Evolutionary conservation across 2,888 invertebrate species (phyloP).

Genomic region (Brachypalpus laphriformis): DNA sequence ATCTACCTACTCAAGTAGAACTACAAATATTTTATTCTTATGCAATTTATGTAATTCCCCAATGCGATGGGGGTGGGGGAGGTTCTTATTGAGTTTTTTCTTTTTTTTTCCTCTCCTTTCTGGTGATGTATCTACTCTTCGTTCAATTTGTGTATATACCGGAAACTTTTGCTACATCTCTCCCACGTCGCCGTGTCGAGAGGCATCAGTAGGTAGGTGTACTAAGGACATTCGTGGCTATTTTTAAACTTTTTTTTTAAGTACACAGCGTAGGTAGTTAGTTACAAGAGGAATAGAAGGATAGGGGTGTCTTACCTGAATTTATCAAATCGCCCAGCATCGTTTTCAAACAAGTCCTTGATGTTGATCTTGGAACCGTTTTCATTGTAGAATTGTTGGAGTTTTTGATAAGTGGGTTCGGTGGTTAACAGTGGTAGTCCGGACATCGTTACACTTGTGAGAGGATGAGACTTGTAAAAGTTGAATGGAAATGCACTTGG

Average conservation of each 20-base stretch:
- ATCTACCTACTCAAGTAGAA: slow-evolving; percentile 4
- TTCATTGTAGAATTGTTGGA: slow-evolving; percentile 89
- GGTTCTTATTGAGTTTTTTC: slow-evolving; percentile 2
- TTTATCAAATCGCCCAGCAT: slow-evolving; percentile 92
- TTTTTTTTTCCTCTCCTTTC: background rate
- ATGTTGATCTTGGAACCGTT: slow-evolving; percentile 91
- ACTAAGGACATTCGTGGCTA: slow-evolving; percentile 55
- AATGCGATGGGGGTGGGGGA: background rate
- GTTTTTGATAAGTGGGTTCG: slow-evolving; percentile 89
- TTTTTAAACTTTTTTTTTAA: slow-evolving; percentile 49
- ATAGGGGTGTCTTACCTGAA: slow-evolving; percentile 89
- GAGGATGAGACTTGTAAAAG: slow-evolving; percentile 6
- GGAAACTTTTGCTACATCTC: slow-evolving; percentile 62
- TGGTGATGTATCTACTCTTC: slow-evolving; percentile 61
- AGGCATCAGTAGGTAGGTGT: slow-evolving; percentile 17
- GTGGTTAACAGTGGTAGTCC: slow-evolving; percentile 84
- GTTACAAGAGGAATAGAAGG: background rate
- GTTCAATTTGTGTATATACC: slow-evolving; percentile 70
- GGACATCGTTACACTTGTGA: slow-evolving; percentile 82
- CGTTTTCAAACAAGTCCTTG: slow-evolving; percentile 90
- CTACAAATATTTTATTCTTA: slow-evolving; percentile 21
- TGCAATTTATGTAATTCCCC: slow-evolving; percentile 45
- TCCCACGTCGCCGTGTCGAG: slow-evolving; percentile 12
- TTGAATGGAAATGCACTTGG: slow-evolving; percentile 42
- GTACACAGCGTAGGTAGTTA: background rate